phyloP scores from a whole-genome alignment of 2,888 invertebrate species.

The Netelia virgata region DNA sequence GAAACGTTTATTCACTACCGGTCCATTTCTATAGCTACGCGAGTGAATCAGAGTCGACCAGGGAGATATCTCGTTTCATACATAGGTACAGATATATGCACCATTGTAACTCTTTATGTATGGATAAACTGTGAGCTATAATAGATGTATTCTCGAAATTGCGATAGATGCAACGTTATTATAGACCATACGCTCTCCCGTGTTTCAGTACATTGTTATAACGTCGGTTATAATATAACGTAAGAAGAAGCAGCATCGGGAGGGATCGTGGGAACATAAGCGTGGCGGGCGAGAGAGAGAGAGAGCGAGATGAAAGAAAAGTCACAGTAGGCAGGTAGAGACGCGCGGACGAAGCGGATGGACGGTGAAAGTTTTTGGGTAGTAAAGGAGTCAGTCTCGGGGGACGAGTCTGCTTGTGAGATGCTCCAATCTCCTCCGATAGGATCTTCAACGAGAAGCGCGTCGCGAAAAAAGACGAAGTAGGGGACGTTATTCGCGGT shows the following conservation, averaged over 20 bases:
- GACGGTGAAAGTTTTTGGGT: slow-evolving; percentile 71
- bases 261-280: slow-evolving; percentile 60
- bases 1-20: neutral
- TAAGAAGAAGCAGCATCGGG: slow-evolving; percentile 44
- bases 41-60: neutral
- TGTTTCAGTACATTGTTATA: slow-evolving; percentile 22
- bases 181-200: neutral
- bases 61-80: neutral
- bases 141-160: neutral
- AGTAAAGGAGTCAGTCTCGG: slow-evolving; percentile 61
- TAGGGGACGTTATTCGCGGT: slow-evolving; percentile 27
- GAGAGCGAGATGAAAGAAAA: neutral
- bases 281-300: slow-evolving; percentile 14
- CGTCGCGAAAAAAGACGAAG: neutral
- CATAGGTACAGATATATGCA: neutral
- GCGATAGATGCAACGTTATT: neutral
- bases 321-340: slow-evolving; percentile 37
- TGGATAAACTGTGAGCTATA: neutral
- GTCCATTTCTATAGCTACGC: neutral
- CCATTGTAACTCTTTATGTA: neutral
- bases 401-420: slow-evolving; percentile 53
- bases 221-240: slow-evolving; percentile 51
- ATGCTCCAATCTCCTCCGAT: slow-evolving; percentile 62
- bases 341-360: slow-evolving; percentile 66
- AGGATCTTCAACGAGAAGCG: slow-evolving; percentile 66